Evolutionary conservation across 2,113 vertebrate species (phyloP).

Genomic region (Malaclemys terrapin): DNA sequence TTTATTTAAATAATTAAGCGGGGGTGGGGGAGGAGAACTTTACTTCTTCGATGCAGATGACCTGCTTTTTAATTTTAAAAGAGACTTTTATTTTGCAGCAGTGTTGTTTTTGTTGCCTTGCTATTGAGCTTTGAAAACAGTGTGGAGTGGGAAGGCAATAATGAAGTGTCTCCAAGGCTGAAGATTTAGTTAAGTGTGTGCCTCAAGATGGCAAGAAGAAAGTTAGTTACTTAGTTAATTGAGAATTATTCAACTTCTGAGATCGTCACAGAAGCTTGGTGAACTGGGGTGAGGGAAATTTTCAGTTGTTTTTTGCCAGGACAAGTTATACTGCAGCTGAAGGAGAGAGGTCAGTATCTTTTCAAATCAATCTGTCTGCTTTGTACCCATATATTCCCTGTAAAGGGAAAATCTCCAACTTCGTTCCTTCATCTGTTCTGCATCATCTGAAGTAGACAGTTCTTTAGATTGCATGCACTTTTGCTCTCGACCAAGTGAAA

Average conservation of each 20-base stretch:
- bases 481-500: conserved; percentile 49
- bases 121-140: conserved; percentile 77
- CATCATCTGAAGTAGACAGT: conserved; percentile 56
- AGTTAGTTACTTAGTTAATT: conserved; percentile 71
- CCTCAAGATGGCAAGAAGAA: conserved; percentile 55
- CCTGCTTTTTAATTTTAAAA: conserved; percentile 56
- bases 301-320: not conserved
- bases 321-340: conserved; percentile 64
- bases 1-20: not conserved
- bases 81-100: conserved; percentile 81
- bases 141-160: conserved; percentile 50
- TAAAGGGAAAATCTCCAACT: conserved; percentile 53
- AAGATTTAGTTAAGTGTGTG: conserved; percentile 65
- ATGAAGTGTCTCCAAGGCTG: conserved; percentile 65
- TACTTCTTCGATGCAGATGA: conserved; percentile 31
- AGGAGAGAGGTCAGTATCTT: conserved; percentile 61
- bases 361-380: conserved; percentile 55
- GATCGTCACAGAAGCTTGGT: conserved; percentile 38
- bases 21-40: not conserved
- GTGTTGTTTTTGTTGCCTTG: conserved; percentile 48
- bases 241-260: conserved; percentile 67
- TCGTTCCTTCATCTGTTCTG: conserved; percentile 57
- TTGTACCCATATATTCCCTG: conserved; percentile 35
- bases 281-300: conserved; percentile 20
- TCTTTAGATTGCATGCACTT: conserved; percentile 57